phyloP scores from a whole-genome alignment of 2,113 vertebrate genomes.

The Eulemur rufifrons region DNA sequence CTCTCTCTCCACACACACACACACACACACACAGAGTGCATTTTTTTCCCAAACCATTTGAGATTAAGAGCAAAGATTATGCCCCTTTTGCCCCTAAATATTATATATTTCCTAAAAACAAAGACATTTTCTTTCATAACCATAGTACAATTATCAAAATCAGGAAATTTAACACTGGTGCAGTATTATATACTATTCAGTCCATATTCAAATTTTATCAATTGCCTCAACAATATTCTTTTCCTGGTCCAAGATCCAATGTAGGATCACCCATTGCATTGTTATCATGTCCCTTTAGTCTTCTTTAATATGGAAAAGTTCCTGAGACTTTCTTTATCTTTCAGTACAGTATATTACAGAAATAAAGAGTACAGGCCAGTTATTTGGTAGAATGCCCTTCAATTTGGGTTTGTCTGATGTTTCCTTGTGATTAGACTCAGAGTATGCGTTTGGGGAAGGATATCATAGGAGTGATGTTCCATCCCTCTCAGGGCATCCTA shows the following conservation, averaged over 20 bases:
- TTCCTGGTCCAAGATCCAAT: neutral
- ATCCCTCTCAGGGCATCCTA: neutral
- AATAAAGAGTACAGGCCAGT: neutral
- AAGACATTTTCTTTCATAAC: neutral
- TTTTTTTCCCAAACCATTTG: neutral
- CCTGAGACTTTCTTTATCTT: neutral
- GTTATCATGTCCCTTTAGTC: neutral
- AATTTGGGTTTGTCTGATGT: neutral
- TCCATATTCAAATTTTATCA: neutral
- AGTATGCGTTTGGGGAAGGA: neutral
- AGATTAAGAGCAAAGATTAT: conserved; percentile 15
- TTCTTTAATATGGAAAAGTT: conserved; percentile 35
- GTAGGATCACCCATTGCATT: neutral
- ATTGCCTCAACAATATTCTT: neutral
- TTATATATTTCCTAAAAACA: conserved; percentile 6
- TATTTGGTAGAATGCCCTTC: neutral
- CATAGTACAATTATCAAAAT: neutral
- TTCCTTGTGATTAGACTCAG: conserved; percentile 3
- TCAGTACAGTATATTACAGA: neutral
- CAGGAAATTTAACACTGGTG: neutral
- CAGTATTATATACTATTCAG: neutral
- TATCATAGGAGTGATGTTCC: neutral
- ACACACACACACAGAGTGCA: neutral
- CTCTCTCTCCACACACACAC: neutral
- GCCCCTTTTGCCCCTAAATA: neutral